phyloP scores from a whole-genome alignment of 2,797 vertebrate species.

The Calcarius lapponicus region DNA sequence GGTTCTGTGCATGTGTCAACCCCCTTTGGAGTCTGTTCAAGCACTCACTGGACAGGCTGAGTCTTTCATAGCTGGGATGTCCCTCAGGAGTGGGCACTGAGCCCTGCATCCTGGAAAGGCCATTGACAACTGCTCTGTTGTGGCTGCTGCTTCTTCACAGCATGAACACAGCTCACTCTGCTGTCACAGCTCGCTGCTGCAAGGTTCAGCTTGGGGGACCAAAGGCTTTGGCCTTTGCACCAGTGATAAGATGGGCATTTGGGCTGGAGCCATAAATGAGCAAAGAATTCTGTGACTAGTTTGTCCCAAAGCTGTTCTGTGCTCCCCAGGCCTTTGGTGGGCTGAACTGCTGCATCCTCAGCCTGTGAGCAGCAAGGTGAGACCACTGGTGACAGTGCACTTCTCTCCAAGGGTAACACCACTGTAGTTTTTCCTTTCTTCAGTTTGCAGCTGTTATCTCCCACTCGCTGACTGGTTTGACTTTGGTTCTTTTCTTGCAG shows the following conservation, averaged over 20 bases:
- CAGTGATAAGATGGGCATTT: not conserved
- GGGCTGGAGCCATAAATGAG: not conserved
- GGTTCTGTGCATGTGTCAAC: not conserved
- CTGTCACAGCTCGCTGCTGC: not conserved
- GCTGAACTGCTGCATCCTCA: not conserved
- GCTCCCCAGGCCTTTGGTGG: not conserved
- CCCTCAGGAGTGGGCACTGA: not conserved
- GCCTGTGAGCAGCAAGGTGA: not conserved
- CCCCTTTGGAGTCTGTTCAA: not conserved
- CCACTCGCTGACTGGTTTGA: not conserved
- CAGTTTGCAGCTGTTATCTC: not conserved
- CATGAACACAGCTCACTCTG: not conserved
- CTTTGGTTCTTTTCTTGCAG: conserved; percentile 5
- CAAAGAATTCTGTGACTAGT: not conserved
- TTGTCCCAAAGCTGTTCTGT: not conserved
- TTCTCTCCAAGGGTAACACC: not conserved
- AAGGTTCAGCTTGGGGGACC: not conserved
- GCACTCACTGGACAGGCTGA: not conserved
- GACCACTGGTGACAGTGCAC: not conserved
- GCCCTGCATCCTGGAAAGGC: not conserved
- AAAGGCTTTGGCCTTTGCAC: not conserved
- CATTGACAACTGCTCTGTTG: not conserved
- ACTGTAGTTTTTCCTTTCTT: not conserved
- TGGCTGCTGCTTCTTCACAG: not conserved
- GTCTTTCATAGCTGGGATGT: not conserved